A percentile compares a stretch with the other conserved stretches of the same genome.
phyloP scores from a whole-genome alignment of 2,888 invertebrate genomes.

The Nysson spinosus region DNA sequence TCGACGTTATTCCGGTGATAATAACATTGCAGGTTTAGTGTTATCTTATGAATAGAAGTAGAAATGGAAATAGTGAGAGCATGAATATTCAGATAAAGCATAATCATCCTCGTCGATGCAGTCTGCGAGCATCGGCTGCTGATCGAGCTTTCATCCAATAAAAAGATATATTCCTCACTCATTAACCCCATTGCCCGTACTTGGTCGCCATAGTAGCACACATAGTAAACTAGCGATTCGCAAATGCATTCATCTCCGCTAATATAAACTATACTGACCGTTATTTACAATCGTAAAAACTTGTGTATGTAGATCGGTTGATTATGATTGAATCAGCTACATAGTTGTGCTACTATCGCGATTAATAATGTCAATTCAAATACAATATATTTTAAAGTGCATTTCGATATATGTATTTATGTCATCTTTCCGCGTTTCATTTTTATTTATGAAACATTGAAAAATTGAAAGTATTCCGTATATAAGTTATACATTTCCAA shows the following conservation, averaged over 20 bases:
- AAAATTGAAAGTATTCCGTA: too few species aligned
- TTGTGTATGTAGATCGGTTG: neutral
- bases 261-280: conserved; percentile 21
- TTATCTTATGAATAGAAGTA: conserved; percentile 4
- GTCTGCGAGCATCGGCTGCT: conserved; percentile 39
- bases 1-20: conserved; percentile 9
- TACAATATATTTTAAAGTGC: too few species aligned
- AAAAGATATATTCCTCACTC: conserved; percentile 46
- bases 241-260: conserved; percentile 52
- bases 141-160: conserved; percentile 47
- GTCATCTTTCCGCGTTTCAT: too few species aligned
- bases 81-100: conserved; percentile 51
- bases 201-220: conserved; percentile 36
- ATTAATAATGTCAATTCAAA: too few species aligned
- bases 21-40: conserved; percentile 10
- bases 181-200: conserved; percentile 62
- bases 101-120: conserved; percentile 31
- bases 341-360: too few species aligned
- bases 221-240: conserved; percentile 27
- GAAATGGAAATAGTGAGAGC: conserved; percentile 4
- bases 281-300: too few species aligned
- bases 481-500: too few species aligned
- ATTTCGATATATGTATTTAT: too few species aligned
- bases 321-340: too few species aligned
- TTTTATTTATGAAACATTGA: too few species aligned